phyloP scores from a whole-genome alignment of 1,140 invertebrate species.

The Chionoecetes opilio region DNA sequence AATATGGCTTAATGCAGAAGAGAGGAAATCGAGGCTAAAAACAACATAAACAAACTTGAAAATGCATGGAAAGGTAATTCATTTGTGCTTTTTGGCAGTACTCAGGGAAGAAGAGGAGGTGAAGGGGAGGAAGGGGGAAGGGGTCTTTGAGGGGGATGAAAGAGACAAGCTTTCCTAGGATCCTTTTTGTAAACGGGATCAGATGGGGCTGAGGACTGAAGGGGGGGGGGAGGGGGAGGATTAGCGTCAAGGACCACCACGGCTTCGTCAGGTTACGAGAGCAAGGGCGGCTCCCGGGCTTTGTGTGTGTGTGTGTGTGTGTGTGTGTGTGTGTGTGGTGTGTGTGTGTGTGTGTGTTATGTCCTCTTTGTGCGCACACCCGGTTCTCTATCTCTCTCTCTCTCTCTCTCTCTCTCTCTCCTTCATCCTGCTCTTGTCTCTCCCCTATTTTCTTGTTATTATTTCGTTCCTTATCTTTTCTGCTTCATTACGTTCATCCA shows the following conservation, averaged over 20 bases:
- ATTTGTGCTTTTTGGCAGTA: not conserved
- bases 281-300: not conserved
- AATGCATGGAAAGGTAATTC: not conserved
- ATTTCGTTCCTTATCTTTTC: not conserved
- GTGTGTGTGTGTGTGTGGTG: conserved; percentile 68
- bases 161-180: conserved; percentile 67
- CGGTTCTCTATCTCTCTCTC: not conserved
- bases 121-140: not conserved
- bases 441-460: no score
- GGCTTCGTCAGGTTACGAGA: conserved; percentile 70
- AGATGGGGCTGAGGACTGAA: conserved; percentile 56
- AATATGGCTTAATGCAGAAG: not conserved
- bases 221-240: conserved; percentile 53
- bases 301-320: conserved; percentile 65
- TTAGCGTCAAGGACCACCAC: conserved; percentile 69
- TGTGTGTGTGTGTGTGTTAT: conserved; percentile 70
- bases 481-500: not conserved
- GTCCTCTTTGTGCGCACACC: conserved; percentile 12
- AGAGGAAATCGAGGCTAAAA: not conserved
- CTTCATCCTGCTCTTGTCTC: no score
- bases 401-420: not conserved
- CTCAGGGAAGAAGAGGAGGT: not conserved
- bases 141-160: conserved; percentile 63
- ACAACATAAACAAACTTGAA: not conserved
- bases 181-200: conserved; percentile 75